These are phyloP conservation scores for Megastigmus dorsalis DNA, from an alignment of 2,888 invertebrate genomes.

Conservation along the genomic window DNA sequence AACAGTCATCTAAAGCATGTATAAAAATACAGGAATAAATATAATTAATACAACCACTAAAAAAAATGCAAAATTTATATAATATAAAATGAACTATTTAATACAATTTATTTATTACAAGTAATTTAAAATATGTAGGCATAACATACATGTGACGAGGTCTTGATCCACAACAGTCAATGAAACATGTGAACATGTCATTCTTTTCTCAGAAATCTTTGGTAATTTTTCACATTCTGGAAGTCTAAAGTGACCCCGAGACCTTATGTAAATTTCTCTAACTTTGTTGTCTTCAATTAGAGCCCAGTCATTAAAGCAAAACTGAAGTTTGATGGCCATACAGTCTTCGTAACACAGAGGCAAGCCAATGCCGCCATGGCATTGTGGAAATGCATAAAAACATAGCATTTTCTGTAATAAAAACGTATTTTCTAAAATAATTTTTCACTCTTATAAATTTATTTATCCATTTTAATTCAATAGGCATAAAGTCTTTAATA, in stretches of 20 bases:
- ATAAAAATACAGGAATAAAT: constrained; percentile 1
- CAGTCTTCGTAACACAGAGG: constrained; percentile 96
- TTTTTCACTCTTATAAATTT: neutral
- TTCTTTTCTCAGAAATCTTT: constrained; percentile 79
- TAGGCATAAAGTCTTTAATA: no score
- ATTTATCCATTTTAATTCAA: no score
- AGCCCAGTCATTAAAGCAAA: constrained; percentile 96
- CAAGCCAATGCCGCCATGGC: constrained; percentile 83
- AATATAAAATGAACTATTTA: constrained; percentile 21
- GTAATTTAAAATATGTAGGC: constrained; percentile 18
- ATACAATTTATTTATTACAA: constrained; percentile 6
- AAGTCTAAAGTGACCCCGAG: constrained; percentile 89
- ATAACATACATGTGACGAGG: constrained; percentile 84
- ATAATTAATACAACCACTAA: neutral
- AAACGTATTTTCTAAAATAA: neutral
- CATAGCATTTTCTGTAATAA: constrained; percentile 85
- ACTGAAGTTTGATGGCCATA: constrained; percentile 90
- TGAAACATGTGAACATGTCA: constrained; percentile 88
- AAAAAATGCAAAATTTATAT: no score
- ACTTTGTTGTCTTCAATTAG: constrained; percentile 91
- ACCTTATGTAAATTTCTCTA: constrained; percentile 85
- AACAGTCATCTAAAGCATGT: constrained; percentile 82
- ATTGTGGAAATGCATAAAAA: constrained; percentile 93
- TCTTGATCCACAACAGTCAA: constrained; percentile 88
- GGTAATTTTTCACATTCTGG: constrained; percentile 91